These are phyloP conservation scores for Pithys albifrons DNA, from an alignment of 2,113 vertebrate species.

Conservation along the genomic window DNA sequence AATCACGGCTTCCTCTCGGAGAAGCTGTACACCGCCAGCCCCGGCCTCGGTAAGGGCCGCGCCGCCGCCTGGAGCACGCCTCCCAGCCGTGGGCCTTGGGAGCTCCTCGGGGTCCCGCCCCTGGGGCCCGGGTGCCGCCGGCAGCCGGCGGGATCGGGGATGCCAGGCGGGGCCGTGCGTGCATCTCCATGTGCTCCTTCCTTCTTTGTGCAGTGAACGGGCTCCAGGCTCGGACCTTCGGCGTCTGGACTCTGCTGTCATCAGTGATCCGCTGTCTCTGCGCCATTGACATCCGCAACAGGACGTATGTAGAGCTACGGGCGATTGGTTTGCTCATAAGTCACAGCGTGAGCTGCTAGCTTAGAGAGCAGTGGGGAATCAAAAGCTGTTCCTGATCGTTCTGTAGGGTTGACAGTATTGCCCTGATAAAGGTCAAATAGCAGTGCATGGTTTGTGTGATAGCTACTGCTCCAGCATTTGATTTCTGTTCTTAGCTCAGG, in stretches of 20 bases:
- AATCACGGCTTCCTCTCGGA: conserved; percentile 93
- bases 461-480: fast-evolving
- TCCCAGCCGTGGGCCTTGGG: not conserved
- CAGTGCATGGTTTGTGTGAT: not conserved
- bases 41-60: conserved; percentile 82
- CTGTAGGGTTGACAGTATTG: fast-evolving
- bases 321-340: not conserved
- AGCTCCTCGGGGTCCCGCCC: no score
- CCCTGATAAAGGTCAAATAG: no score
- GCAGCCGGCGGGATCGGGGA: not conserved
- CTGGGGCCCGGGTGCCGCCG: not conserved
- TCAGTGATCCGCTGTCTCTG: conserved; percentile 93
- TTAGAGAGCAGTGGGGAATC: not conserved
- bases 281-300: conserved; percentile 94
- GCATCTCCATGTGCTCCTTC: not conserved
- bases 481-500: not conserved
- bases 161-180: not conserved
- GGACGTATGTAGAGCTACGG: conserved; percentile 79
- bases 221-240: conserved; percentile 95
- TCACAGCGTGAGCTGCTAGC: not conserved
- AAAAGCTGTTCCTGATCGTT: not conserved
- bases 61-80: not conserved
- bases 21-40: conserved; percentile 92
- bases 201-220: conserved; percentile 84
- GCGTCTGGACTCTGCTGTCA: conserved; percentile 93